Base-by-base conservation (phyloP, 2,113 vertebrate species). In the Eulemur rufifrons region DNA sequence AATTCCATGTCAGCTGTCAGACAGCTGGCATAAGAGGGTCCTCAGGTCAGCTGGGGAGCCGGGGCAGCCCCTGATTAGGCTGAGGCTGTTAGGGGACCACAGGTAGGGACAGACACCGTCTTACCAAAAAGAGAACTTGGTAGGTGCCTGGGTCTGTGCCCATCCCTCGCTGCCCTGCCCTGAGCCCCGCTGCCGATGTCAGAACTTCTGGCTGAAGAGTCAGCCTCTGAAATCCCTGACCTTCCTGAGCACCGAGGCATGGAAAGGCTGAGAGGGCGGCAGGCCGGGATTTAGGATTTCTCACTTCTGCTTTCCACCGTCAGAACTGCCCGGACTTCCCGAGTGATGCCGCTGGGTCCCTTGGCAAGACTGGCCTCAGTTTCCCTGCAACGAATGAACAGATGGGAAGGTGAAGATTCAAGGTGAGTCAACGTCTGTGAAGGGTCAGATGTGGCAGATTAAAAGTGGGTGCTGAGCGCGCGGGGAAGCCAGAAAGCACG, bases 391-490 rank as follows among this genome's bases (percentile, higher is more conserved):
- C 52, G 96, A 96, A 86, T 66, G 96, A 96, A 63, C 91, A 97
- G 94, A 96, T 98, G 95, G 96, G 39, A 94, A 81, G 92, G 91
- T 80, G 61, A 97, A 90, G 95, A 97, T 90, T 86, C 81, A 54
- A 52, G 0, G 69, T 98, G 87, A 96, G 91, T 91, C 95, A 96
- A 71, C 92, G 92, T 98, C 97, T 98, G 98, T 42, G 97, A 96
- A 91, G 95, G 92, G 95, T 97, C 96, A 97, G 95, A 98, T 97
- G 97, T 94, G 95, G 96, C 97, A 98, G 97, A 84, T 98, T 93
- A 95, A 95, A 98, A 96, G 29, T 88, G 80, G 97, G 95, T 73
- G 50, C 94, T 37, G 66, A 96, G 86, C 6, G 9, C 11, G 83
- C 93, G 76, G 94, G 87, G 71, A 96, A 95, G 94, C 80, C 95